phyloP scores from a whole-genome alignment of 1,140 invertebrate species.

The Drosophila sp. region DNA sequence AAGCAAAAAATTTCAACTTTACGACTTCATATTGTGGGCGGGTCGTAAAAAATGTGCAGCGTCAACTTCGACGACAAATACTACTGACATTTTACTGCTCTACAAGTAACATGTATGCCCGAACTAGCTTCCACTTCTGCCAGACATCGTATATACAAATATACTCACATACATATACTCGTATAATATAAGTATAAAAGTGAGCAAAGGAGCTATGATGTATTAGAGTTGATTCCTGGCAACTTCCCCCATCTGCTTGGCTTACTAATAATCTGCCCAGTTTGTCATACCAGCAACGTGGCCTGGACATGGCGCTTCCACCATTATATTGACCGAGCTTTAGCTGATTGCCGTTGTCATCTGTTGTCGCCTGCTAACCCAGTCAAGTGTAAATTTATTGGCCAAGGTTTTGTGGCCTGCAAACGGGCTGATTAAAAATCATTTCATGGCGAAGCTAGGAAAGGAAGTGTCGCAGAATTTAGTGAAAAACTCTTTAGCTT shows the following conservation, averaged over 20 bases:
- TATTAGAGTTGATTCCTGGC: conserved; percentile 41
- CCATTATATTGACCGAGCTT: conserved; percentile 50
- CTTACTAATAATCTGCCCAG: conserved; percentile 72
- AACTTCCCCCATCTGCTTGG: conserved; percentile 22
- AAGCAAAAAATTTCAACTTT: conserved; percentile 80
- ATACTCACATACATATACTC: conserved; percentile 11
- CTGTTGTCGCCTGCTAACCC: conserved; percentile 35
- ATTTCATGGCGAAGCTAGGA: not conserved
- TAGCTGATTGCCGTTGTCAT: conserved; percentile 40
- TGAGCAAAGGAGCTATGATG: conserved; percentile 42
- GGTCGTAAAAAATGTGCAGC: conserved; percentile 79
- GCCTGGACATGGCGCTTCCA: conserved; percentile 24
- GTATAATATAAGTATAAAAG: not conserved
- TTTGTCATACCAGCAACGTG: conserved; percentile 69
- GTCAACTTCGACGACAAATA: conserved; percentile 59
- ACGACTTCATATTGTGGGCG: conserved; percentile 82
- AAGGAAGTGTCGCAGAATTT: conserved; percentile 9
- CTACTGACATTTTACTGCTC: conserved; percentile 72
- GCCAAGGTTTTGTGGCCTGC: conserved; percentile 74
- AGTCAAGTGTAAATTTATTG: conserved; percentile 69
- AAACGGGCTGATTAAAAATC: conserved; percentile 67
- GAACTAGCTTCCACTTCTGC: conserved; percentile 72
- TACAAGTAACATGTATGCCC: conserved; percentile 46
- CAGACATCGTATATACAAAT: conserved; percentile 61
- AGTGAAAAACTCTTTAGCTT: not conserved